Base-by-base conservation (phyloP, 2,888 invertebrate species). In the Hirtodrosophila duncani region DNA sequence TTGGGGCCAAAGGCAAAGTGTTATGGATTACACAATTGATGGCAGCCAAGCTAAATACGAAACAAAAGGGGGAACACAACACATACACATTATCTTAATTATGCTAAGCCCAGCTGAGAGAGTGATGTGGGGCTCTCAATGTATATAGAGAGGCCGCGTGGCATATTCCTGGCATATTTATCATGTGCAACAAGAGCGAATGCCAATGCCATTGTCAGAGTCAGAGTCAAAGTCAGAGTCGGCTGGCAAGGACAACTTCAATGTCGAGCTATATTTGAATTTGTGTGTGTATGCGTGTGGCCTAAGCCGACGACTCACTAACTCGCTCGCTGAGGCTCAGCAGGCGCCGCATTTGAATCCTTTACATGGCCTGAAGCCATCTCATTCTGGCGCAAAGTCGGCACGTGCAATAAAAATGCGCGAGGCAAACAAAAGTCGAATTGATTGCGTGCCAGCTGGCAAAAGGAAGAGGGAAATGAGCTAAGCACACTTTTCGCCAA, bases 391-490 rank as follows among this genome's bases (percentile, higher is more conserved):
- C 23, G 10, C 5, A 3, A 26, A 26, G 26, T 9, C 53, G 30
- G 45, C 64, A 69, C 68, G 75, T 71, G 75, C 58, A 33, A 52
- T 48, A 51, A 49, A 42, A 42, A 56, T 29, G 46, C 58, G 49
- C 26, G 39, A 30, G 41, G 43, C 38, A 62, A 57, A 65, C 55
- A 60, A 66, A 70, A 65, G 67, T 62, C 48, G 69, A 72, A 75
- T 72, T 75, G 72, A 72, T 72, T 75, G 75, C 72, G 71, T 72
- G 72, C 69, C 69, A 75, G 67, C 53, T 60, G 69, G 37, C 43
- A 38, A 46, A 45, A 36, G 9, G n/a, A 17, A 2, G 7, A 17
- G 23, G 59, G 62, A 66, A 72, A 58, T 72, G 60, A 60, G 60
- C 36, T 46, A 18, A 50, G 36, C 48, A 48, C 39, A 7, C 46